phyloP scores from a whole-genome alignment of 2,888 invertebrate species.

The Rhagophthalmus giganteus region DNA sequence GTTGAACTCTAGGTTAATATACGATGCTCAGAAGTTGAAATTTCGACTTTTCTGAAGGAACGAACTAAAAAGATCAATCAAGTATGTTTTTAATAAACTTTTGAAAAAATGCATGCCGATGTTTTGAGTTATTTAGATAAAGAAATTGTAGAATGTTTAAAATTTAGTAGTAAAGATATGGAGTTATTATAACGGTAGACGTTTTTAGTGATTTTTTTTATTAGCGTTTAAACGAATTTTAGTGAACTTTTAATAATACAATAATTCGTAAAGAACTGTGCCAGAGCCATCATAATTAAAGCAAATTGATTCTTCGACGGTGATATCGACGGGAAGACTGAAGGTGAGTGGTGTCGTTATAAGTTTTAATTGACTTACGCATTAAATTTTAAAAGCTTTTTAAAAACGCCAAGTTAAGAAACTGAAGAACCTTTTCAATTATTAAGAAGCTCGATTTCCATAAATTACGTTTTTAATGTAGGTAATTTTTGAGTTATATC shows the following conservation, averaged over 20 bases:
- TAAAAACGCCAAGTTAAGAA: conserved; percentile 2
- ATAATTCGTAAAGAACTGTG: neutral
- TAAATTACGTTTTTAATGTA: no score
- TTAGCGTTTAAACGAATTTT: neutral
- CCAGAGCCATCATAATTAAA: conserved; percentile 1
- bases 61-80: no score
- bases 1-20: conserved; percentile 33
- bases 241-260: no score
- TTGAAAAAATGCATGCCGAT: no score
- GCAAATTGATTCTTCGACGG: conserved; percentile 13
- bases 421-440: neutral
- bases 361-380: conserved; percentile 16
- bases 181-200: neutral
- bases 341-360: conserved; percentile 17
- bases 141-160: neutral
- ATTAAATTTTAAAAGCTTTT: conserved; percentile 14
- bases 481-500: no score
- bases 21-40: conserved; percentile 21
- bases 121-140: neutral
- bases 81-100: no score
- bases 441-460: no score
- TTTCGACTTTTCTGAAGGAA: conserved; percentile 8
- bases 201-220: neutral
- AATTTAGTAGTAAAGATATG: neutral
- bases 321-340: conserved; percentile 18